phyloP scores from a whole-genome alignment of 2,888 invertebrate species.

The Phalera bucephala region DNA sequence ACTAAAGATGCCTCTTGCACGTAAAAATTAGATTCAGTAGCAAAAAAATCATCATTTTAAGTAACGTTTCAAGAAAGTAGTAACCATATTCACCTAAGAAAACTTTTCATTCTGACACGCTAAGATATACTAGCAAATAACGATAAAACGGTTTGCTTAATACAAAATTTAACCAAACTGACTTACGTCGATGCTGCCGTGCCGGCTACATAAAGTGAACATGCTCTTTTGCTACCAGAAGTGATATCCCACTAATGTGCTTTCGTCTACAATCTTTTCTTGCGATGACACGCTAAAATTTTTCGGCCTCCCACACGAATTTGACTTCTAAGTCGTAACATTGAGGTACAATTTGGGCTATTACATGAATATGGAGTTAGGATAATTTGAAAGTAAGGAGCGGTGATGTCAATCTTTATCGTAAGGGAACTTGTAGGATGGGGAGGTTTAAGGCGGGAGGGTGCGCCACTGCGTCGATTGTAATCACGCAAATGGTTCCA shows the following conservation, averaged over 20 bases:
- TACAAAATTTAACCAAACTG: slow-evolving; percentile 73
- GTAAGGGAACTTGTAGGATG: slow-evolving; percentile 75
- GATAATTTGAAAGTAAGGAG: slow-evolving; percentile 73
- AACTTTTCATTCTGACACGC: slow-evolving; percentile 27
- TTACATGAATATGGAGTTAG: slow-evolving; percentile 49
- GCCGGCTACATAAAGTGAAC: slow-evolving; percentile 65
- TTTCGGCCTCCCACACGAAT: slow-evolving; percentile 31
- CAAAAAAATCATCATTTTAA: too few relatives aligned
- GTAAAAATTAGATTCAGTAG: too few relatives aligned
- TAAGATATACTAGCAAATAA: slow-evolving; percentile 38
- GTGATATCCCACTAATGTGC: slow-evolving; percentile 80
- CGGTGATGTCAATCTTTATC: slow-evolving; percentile 80
- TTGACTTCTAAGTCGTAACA: slow-evolving; percentile 41
- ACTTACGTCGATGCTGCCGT: slow-evolving; percentile 59
- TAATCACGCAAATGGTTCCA: slow-evolving; percentile 81
- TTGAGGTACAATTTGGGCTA: slow-evolving; percentile 54
- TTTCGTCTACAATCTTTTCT: slow-evolving; percentile 79
- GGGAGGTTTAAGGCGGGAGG: slow-evolving; percentile 60
- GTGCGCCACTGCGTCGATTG: slow-evolving; percentile 79
- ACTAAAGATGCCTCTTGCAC: too few relatives aligned
- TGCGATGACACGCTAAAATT: slow-evolving; percentile 77
- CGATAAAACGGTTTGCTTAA: slow-evolving; percentile 65
- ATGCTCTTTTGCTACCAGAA: slow-evolving; percentile 70
- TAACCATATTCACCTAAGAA: slow-evolving; percentile 1
- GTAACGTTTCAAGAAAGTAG: too few relatives aligned